Conservation (phyloP, 2,113 vertebrate genomes). For the Megalops atlanticus region DNA sequence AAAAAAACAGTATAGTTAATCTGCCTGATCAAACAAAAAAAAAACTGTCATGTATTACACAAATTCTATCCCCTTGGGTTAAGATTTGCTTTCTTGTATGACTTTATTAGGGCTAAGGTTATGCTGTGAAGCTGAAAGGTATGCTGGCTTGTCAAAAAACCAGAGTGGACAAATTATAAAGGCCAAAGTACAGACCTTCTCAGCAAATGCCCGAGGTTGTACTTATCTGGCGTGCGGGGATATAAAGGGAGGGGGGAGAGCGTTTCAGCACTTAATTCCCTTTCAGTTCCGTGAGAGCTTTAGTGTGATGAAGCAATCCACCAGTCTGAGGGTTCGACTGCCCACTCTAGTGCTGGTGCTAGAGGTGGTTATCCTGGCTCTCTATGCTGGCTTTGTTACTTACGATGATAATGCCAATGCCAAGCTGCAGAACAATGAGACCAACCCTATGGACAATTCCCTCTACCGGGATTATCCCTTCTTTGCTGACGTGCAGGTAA, state of each 20-base stretch:
- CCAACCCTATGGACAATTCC: background rate
- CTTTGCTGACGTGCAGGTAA: conserved; percentile 67
- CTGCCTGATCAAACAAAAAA: too few species aligned
- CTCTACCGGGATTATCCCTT: conserved; percentile 55
- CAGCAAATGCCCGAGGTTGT: conserved; percentile 28
- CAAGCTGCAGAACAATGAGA: rapidly evolving
- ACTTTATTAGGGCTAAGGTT: background rate
- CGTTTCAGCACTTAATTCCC: background rate
- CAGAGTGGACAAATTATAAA: conserved; percentile 20
- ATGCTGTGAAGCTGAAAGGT: background rate
- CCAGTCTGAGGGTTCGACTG: conserved; percentile 38
- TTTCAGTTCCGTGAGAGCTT: background rate
- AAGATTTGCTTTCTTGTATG: background rate
- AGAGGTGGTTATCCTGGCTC: conserved; percentile 40
- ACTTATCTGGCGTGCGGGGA: conserved; percentile 55
- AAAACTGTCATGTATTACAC: background rate
- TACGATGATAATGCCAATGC: conserved; percentile 38
- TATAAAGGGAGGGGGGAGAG: conserved; percentile 42
- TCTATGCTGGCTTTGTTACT: conserved; percentile 56
- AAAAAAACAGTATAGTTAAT: background rate
- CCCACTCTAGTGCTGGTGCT: conserved; percentile 53
- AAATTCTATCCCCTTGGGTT: background rate
- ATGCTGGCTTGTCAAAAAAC: conserved; percentile 24
- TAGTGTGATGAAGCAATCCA: background rate
- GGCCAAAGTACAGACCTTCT: conserved; percentile 47